Base-by-base conservation (phyloP, 2,888 invertebrate species). In the Mystacides longicornis region DNA sequence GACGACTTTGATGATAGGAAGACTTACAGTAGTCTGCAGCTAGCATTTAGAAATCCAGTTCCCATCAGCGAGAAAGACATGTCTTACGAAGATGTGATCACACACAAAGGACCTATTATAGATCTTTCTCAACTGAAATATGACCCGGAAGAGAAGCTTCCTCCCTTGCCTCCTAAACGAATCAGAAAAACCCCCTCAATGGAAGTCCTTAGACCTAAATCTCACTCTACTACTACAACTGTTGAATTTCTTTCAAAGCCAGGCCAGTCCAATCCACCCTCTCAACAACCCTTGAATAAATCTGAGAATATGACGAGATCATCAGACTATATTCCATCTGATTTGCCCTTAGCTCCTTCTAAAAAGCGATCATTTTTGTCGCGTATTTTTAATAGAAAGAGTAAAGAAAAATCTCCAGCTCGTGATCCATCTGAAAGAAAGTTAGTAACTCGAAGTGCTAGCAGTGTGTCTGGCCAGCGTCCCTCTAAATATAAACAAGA, bases 11-110 rank as follows among this genome's bases (percentile, higher is more conserved):
- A 86, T 65, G 91, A 91, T 64, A 80, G 86, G 27, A 86, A 86
- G 56, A 89, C 89, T 0, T 92, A 92, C 65, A 87, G 89, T 1
- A 91, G 91, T 66, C 72, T 92, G 52, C 92, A 92, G 67, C 77
- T 89, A 66, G 92, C 92, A 0, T 91, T 91, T 73, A 89, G 85
- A 69, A 90, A 92, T 70, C 91, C 91, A 0, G 73, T 89, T 1
- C 74, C 79, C 21, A 80, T 87, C 57, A 64, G 71, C 42, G 78
- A 77, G 50, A 69, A 73, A 1, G 71, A 71, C n/a, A 71, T 74
- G 1, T 74, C 79, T 23, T 82, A 82, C 66, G 83, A 84, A 63
- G 85, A 86, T 63, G 74, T 84, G 0, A 69, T 76, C 51, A 70
- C 71, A 27, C 73, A 65, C 65, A 75, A 74, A 65, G 74, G 75